Conservation (phyloP, 2,113 vertebrate genomes). For the Salminus brasiliensis region DNA sequence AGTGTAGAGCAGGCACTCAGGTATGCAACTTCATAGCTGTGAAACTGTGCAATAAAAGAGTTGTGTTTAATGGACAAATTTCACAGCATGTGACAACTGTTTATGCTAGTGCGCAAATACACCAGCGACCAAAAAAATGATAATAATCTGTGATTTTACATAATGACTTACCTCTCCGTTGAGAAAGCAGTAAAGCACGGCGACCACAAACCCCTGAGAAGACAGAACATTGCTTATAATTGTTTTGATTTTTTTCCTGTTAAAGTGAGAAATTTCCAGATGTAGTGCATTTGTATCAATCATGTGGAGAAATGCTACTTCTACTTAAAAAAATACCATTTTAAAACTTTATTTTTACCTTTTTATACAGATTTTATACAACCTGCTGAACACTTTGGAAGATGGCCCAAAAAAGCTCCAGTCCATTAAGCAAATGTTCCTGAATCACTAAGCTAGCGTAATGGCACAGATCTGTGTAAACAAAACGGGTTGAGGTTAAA, state of each 20-base stretch:
- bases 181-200: conserved; percentile 97
- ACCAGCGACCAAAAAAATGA: too few relatives aligned
- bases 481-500: neutral
- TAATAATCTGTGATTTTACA: neutral
- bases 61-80: too few relatives aligned
- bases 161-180: conserved; percentile 91
- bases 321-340: too few relatives aligned
- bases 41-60: too few relatives aligned
- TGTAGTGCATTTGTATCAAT: neutral
- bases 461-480: neutral
- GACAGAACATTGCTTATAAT: neutral
- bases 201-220: conserved; percentile 93
- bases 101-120: too few relatives aligned
- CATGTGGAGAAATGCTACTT: neutral
- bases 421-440: neutral
- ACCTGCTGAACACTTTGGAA: neutral
- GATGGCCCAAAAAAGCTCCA: neutral
- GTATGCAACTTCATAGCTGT: too few relatives aligned
- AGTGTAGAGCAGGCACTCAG: too few relatives aligned
- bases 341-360: neutral
- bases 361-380: neutral
- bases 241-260: neutral
- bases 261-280: neutral
- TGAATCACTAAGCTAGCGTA: neutral
- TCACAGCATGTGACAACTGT: too few relatives aligned